A percentile compares a stretch with the other conserved stretches of the same genome.
phyloP scores from a whole-genome alignment of 2,113 vertebrate species.

The Neodon shergylaensis region DNA sequence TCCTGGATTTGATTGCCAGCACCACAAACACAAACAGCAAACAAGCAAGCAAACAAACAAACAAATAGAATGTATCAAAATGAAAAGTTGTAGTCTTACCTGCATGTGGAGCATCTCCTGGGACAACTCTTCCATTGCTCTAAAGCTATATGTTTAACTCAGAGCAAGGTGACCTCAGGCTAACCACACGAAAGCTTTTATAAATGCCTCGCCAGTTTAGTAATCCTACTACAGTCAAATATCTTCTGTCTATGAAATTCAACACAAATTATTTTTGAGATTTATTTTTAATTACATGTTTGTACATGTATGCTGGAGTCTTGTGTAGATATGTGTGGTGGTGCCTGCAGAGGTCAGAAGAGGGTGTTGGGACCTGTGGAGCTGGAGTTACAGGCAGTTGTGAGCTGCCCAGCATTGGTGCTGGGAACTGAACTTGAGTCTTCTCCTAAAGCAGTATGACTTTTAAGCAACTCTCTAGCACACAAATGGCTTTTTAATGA shows the following conservation, averaged over 20 bases:
- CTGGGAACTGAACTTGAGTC: neutral
- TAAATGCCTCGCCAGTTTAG: neutral
- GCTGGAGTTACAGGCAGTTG: neutral
- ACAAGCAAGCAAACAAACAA: neutral
- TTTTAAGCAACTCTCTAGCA: neutral
- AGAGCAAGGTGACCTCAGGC: neutral
- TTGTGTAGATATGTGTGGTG: neutral
- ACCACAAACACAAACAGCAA: neutral
- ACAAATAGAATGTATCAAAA: neutral
- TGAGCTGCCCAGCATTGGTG: neutral
- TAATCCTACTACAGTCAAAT: neutral
- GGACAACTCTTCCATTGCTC: neutral
- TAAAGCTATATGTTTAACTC: neutral
- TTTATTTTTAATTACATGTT: neutral
- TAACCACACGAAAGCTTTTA: neutral
- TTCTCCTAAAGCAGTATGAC: neutral
- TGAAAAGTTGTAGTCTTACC: neutral
- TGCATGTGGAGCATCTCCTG: neutral
- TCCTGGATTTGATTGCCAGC: neutral
- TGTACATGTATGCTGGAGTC: neutral
- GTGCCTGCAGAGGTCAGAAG: neutral
- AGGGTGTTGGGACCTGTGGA: neutral
- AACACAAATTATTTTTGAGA: neutral
- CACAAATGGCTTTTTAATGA: neutral
- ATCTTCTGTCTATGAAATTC: neutral